phyloP scores from a whole-genome alignment of 1,140 invertebrate species.

The Chrysomallon squamiferum region DNA sequence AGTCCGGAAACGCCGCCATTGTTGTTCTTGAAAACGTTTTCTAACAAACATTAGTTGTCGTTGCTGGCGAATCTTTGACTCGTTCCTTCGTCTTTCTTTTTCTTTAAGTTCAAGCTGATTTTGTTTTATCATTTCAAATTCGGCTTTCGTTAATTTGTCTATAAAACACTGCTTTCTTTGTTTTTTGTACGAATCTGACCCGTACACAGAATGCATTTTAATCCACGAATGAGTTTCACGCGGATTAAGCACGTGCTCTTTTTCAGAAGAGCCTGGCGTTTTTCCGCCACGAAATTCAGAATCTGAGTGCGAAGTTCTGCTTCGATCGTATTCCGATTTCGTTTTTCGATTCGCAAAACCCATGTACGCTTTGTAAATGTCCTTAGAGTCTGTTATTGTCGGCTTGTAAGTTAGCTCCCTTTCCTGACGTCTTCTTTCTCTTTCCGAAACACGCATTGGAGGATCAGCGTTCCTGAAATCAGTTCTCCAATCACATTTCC shows the following conservation, averaged over 20 bases:
- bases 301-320: not conserved
- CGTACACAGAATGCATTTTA: conserved; percentile 36
- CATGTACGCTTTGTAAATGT: conserved; percentile 15
- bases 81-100: conserved; percentile 21
- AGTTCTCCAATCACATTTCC: no score
- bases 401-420: conserved; percentile 15
- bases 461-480: no score
- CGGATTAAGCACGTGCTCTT: conserved; percentile 22
- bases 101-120: conserved; percentile 22
- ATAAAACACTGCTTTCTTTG: conserved; percentile 37
- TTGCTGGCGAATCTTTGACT: conserved; percentile 31
- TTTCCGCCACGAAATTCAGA: not conserved
- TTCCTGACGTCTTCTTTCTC: not conserved
- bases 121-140: conserved; percentile 27
- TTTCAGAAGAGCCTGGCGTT: not conserved
- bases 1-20: conserved; percentile 36
- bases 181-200: conserved; percentile 16
- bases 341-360: conserved; percentile 1
- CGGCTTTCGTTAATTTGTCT: conserved; percentile 31
- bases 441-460: no score
- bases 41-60: conserved; percentile 36
- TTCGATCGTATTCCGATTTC: not conserved
- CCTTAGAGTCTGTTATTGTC: not conserved
- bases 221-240: conserved; percentile 27
- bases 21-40: conserved; percentile 41